Conservation (phyloP, 2,888 invertebrate genomes). For the Clanis bilineata region DNA sequence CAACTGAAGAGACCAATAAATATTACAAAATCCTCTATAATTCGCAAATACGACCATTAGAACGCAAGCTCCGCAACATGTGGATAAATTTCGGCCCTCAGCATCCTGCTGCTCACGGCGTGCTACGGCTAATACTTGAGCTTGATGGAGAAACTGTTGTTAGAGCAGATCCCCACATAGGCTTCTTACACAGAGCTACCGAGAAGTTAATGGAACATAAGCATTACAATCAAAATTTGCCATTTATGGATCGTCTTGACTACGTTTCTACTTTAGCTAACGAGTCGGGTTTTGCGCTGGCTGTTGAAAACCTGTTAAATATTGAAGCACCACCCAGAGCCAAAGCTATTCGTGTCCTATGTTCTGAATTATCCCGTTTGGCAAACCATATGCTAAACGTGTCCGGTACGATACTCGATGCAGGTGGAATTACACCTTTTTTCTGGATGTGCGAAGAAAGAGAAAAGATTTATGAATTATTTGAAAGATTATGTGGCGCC, state of each 20-base stretch:
- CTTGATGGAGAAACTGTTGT: conserved; percentile 92
- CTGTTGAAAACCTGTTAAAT: conserved; percentile 91
- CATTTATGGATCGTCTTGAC: conserved; percentile 94
- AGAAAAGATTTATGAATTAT: conserved; percentile 93
- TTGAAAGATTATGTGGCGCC: conserved; percentile 91
- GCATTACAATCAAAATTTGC: conserved; percentile 91
- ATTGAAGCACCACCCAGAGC: conserved; percentile 89
- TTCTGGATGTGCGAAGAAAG: conserved; percentile 96
- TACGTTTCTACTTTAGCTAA: conserved; percentile 93
- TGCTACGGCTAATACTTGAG: conserved; percentile 89
- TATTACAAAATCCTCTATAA: conserved; percentile 60
- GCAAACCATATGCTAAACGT: conserved; percentile 91
- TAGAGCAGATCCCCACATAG: conserved; percentile 92
- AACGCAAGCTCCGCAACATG: conserved; percentile 85
- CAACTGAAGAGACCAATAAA: conserved; percentile 66
- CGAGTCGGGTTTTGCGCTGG: conserved; percentile 89
- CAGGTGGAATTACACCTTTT: conserved; percentile 93
- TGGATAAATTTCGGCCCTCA: conserved; percentile 93
- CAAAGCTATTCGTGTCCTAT: conserved; percentile 89
- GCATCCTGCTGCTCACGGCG: conserved; percentile 96
- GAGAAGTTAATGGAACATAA: conserved; percentile 96
- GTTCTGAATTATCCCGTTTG: conserved; percentile 89
- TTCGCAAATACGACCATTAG: conserved; percentile 64
- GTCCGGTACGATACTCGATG: conserved; percentile 88
- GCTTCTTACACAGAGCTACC: conserved; percentile 92